phyloP scores from a whole-genome alignment of 2,888 invertebrate genomes.

The Stictocephala bisonia region DNA sequence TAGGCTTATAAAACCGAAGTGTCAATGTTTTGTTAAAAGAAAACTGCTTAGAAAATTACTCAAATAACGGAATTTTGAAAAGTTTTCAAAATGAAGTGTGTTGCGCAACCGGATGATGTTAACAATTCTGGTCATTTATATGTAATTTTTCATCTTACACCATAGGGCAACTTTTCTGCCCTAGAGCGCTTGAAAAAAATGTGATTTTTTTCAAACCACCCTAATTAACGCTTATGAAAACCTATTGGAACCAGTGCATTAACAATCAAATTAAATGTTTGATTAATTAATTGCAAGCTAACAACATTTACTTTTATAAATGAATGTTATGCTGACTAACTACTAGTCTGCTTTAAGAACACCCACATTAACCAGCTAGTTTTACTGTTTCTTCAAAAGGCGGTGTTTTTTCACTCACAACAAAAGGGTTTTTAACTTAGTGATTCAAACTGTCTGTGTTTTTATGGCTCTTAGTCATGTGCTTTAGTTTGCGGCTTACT shows the following conservation, averaged over 20 bases:
- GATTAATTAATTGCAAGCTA: not conserved
- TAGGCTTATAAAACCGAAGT: not conserved
- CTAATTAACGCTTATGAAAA: too few relatives aligned
- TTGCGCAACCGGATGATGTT: constrained; percentile 7
- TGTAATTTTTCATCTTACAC: not conserved
- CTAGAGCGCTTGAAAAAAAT: constrained; percentile 10
- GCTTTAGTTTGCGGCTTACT: too few relatives aligned
- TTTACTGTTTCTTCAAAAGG: too few relatives aligned
- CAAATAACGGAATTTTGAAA: not conserved
- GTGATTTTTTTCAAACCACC: constrained; percentile 3
- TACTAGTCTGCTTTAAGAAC: too few relatives aligned
- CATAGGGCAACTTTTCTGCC: constrained; percentile 12
- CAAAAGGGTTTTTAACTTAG: too few relatives aligned
- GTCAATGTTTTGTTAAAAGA: not conserved
- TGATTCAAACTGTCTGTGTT: too few relatives aligned
- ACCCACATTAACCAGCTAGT: too few relatives aligned
- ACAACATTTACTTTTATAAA: too few relatives aligned
- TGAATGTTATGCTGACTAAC: too few relatives aligned
- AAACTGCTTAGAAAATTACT: not conserved
- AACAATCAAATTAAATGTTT: not conserved
- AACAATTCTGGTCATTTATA: constrained; percentile 2
- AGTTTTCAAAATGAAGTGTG: not conserved
- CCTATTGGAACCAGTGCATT: too few relatives aligned
- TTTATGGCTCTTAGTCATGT: too few relatives aligned
- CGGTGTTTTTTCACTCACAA: too few relatives aligned